Conservation (phyloP, 2,113 vertebrate genomes). For the Brachionichthys hirsutus region DNA sequence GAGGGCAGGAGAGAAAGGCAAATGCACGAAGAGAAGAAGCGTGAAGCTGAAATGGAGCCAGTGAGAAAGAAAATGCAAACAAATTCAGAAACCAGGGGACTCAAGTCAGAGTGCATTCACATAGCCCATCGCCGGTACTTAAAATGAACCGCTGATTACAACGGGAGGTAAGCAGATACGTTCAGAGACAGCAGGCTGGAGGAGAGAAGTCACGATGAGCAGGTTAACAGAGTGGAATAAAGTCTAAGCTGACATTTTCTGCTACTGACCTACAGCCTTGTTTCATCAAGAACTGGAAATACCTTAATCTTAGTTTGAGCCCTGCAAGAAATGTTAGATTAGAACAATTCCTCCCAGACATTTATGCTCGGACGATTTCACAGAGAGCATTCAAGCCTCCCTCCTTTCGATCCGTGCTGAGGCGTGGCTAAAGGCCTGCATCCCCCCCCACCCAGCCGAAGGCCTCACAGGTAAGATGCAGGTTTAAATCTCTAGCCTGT, state of each 20-base stretch:
- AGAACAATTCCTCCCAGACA: slow-evolving; percentile 31
- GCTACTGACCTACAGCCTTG: slow-evolving; percentile 39
- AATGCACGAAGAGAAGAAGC: slow-evolving; percentile 49
- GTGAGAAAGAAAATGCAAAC: slow-evolving; percentile 57
- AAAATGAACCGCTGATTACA: slow-evolving; percentile 17
- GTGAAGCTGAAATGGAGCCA: slow-evolving; percentile 65
- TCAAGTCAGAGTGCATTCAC: slow-evolving; percentile 55
- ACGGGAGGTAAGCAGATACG: slow-evolving; percentile 26
- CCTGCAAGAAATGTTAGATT: slow-evolving; percentile 58
- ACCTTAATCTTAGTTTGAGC: slow-evolving; percentile 38
- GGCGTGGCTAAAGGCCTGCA: slow-evolving; percentile 29
- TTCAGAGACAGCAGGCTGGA: slow-evolving; percentile 38
- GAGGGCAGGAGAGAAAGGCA: slow-evolving; percentile 57
- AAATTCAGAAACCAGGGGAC: slow-evolving; percentile 42
- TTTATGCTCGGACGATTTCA: slow-evolving; percentile 16
- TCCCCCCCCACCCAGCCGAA: slow-evolving; percentile 39
- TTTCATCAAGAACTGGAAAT: slow-evolving; percentile 47
- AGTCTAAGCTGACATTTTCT: slow-evolving; percentile 58
- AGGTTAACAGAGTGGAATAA: slow-evolving; percentile 56
- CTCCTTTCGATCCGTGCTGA: slow-evolving; percentile 27
- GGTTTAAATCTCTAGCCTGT: slow-evolving; percentile 54
- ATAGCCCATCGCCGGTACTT: slow-evolving; percentile 29
- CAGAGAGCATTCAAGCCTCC: background rate
- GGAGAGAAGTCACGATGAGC: slow-evolving; percentile 46
- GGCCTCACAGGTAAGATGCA: slow-evolving; percentile 44